Percentiles rank a stretch among this genome's conserved stretches.
phyloP scores from a whole-genome alignment of 1,140 invertebrate genomes.

The Chrysopa pallens region DNA sequence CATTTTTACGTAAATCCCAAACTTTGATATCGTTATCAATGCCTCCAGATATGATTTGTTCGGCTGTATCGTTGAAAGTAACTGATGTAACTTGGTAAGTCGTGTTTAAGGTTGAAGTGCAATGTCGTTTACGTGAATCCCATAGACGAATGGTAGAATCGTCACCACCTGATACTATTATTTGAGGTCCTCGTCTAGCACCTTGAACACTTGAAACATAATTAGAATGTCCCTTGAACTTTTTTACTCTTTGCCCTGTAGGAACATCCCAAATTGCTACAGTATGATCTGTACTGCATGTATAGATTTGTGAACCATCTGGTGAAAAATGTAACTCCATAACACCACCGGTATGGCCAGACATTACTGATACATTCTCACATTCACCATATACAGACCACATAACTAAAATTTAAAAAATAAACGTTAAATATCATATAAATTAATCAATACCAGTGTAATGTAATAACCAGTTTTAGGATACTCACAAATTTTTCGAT shows the following conservation, averaged over 20 bases:
- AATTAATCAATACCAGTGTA: background rate
- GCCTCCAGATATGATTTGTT: slow-evolving; percentile 78
- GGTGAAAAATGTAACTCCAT: slow-evolving; percentile 93
- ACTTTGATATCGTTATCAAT: slow-evolving; percentile 98
- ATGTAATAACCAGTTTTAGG: too few species aligned
- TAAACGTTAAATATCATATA: too few species aligned
- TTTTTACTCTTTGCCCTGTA: slow-evolving; percentile 72
- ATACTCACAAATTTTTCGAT: slow-evolving; percentile 85
- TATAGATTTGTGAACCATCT: slow-evolving; percentile 79
- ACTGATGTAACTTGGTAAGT: slow-evolving; percentile 77
- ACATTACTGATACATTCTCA: slow-evolving; percentile 86
- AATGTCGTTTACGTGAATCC: slow-evolving; percentile 68
- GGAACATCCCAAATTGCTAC: slow-evolving; percentile 90
- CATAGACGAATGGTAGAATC: slow-evolving; percentile 88
- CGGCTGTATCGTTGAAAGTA: slow-evolving; percentile 88
- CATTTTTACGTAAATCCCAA: slow-evolving; percentile 91
- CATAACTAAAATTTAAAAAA: slow-evolving; percentile 46
- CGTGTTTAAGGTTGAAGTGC: slow-evolving; percentile 61
- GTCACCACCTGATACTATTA: slow-evolving; percentile 87
- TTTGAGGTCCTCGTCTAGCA: slow-evolving; percentile 69
- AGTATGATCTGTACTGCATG: slow-evolving; percentile 88
- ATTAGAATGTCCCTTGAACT: slow-evolving; percentile 76
- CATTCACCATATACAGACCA: slow-evolving; percentile 98
- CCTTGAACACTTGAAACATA: slow-evolving; percentile 78
- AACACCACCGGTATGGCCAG: slow-evolving; percentile 90